Conservation (phyloP, 2,113 vertebrate species). For the Psettodes erumei region DNA sequence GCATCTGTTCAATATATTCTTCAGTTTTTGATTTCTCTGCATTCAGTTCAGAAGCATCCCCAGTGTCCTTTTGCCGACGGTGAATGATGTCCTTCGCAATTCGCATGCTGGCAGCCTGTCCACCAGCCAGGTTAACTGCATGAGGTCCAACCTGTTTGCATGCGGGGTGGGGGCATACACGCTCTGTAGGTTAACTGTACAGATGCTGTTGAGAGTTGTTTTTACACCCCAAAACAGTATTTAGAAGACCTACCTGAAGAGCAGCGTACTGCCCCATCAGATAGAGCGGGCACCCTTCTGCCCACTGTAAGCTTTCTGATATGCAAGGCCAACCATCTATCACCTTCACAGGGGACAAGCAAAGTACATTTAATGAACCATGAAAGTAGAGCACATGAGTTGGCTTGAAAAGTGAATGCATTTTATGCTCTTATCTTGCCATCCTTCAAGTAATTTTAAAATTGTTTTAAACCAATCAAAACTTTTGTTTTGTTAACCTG, state of each 20-base stretch:
- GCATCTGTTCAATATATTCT: slow-evolving; percentile 83
- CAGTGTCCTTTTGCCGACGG: slow-evolving; percentile 24
- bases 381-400: neutral
- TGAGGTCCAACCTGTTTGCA: slow-evolving; percentile 85
- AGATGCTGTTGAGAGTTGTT: neutral
- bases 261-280: slow-evolving; percentile 85
- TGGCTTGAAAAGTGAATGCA: neutral
- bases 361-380: neutral
- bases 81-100: slow-evolving; percentile 77
- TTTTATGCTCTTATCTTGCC: neutral
- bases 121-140: slow-evolving; percentile 85
- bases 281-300: slow-evolving; percentile 80
- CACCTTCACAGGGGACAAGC: slow-evolving; percentile 60
- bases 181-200: neutral
- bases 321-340: slow-evolving; percentile 84
- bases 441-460: too few relatives aligned
- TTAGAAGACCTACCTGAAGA: slow-evolving; percentile 72
- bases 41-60: neutral
- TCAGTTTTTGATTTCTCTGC: slow-evolving; percentile 65
- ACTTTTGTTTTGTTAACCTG: neutral
- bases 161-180: accelerated
- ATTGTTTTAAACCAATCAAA: neutral
- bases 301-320: slow-evolving; percentile 77
- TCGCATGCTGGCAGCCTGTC: slow-evolving; percentile 81
- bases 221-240: neutral